These are phyloP conservation scores for Apodemus agrarius DNA, from an alignment of 2,797 vertebrate species.

Conservation along the genomic window DNA sequence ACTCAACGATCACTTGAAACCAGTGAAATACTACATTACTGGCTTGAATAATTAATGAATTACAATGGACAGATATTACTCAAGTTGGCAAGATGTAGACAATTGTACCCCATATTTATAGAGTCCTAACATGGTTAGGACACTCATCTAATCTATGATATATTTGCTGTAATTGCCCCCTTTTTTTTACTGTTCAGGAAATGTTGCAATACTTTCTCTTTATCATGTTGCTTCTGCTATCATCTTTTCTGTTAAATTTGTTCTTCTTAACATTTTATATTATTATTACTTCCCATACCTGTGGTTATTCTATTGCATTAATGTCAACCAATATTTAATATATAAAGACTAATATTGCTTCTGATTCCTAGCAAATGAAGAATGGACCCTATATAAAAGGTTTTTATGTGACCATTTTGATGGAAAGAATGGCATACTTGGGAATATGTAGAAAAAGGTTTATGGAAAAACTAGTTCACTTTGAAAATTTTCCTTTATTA, in stretches of 20 bases:
- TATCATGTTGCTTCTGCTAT: neutral
- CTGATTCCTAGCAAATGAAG: neutral
- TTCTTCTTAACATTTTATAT: neutral
- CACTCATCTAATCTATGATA: neutral
- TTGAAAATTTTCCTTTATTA: neutral
- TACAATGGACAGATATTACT: neutral
- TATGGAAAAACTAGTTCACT: neutral
- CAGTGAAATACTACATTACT: neutral
- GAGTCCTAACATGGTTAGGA: neutral
- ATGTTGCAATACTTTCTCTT: neutral
- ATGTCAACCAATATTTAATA: neutral
- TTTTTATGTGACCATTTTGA: neutral
- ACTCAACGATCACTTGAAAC: neutral
- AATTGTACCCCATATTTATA: neutral
- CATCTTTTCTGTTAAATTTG: neutral
- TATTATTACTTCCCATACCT: neutral
- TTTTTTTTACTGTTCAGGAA: neutral
- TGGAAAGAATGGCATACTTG: neutral
- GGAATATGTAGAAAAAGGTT: neutral
- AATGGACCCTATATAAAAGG: neutral
- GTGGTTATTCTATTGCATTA: neutral
- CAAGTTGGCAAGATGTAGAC: neutral
- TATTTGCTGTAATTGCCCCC: neutral
- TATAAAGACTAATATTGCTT: neutral
- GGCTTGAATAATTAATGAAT: neutral